Evolutionary conservation across 1,140 invertebrate genomes (phyloP), one percentile per base, ranked within the genome.

Genomic region (Caenorhabditis briggsae): DNA sequence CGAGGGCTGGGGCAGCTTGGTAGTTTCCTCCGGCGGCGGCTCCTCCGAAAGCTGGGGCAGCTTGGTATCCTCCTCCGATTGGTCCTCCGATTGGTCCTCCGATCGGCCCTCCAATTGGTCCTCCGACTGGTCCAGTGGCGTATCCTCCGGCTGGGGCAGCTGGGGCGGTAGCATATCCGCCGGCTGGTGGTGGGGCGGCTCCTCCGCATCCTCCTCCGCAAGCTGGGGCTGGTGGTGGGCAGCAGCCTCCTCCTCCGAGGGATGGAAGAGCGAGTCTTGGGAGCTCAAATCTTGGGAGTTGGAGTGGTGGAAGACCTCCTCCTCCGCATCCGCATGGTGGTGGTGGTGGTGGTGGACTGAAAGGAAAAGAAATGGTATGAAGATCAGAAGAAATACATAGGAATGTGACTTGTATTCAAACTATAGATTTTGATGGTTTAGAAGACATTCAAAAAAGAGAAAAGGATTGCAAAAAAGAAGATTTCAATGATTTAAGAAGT

Each of bases 261-360:
- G 70, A 78, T 78, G 70, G 70, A 23, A 78, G 70, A 78, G 70
- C 16, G 14, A 78, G 70, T 78, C 46, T 50, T 78, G 70, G 70
- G 46, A 78, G 70, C 23, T 78, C 70, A 78, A 78, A 78, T 5
- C 70, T 33, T 48, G 70, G 70, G 20, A 78, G 70, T 50, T 78
- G 70, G 46, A 78, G 70, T 78, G 70, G 70, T 78, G 70, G 70
- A n/a, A 78, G 70, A 12, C 46, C 12, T 50, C 46, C 46, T 48
- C n/a, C 70, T 78, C 70, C 70, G 46, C 70, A 78, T 78, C 70
- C 70, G 70, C 70, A 78, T 78, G 70, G 70, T 50, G 70, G 70
- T 78, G 70, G 70, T 78, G 70, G 70, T 20, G 70, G 70, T 50
- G 70, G 70, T 78, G 70, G 70, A 23, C 70, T 78, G 65, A 0